phyloP scores from a whole-genome alignment of 1,140 invertebrate genomes.

The Caenorhabditis remanei region DNA sequence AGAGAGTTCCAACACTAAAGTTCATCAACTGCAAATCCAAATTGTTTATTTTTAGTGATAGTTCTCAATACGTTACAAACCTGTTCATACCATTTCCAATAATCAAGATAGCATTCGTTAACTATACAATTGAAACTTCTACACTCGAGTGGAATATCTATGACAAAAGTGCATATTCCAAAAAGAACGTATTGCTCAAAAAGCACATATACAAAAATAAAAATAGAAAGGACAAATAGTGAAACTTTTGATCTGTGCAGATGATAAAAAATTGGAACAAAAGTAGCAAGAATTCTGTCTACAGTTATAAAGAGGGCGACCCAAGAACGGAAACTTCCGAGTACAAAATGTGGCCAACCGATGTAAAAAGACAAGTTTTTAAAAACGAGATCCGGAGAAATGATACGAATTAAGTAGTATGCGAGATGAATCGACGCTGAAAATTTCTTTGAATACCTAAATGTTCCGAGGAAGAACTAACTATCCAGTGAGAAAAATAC shows the following conservation, averaged over 20 bases:
- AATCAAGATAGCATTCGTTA: neutral
- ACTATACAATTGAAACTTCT: neutral
- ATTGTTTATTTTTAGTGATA: neutral
- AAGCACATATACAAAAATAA: neutral
- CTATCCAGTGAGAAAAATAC: neutral
- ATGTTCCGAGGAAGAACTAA: neutral
- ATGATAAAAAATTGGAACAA: neutral
- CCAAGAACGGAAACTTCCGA: conserved; percentile 3
- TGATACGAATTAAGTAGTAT: neutral
- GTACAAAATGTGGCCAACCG: neutral
- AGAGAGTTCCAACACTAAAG: neutral
- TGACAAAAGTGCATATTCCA: neutral
- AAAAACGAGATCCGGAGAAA: neutral
- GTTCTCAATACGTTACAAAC: neutral
- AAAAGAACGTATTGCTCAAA: conserved; percentile 24
- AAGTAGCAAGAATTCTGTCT: neutral
- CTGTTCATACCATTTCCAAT: conserved; percentile 22
- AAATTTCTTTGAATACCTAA: neutral
- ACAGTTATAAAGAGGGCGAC: neutral
- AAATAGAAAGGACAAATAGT: neutral
- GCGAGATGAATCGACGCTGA: neutral
- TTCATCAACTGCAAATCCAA: neutral
- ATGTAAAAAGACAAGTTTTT: conserved; percentile 14
- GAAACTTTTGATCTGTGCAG: conserved; percentile 2
- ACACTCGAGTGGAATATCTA: neutral